Evolutionary conservation across 2,113 vertebrate species (phyloP), one percentile per base, ranked within the genome.

Genomic region (Nesogale talazaci): DNA sequence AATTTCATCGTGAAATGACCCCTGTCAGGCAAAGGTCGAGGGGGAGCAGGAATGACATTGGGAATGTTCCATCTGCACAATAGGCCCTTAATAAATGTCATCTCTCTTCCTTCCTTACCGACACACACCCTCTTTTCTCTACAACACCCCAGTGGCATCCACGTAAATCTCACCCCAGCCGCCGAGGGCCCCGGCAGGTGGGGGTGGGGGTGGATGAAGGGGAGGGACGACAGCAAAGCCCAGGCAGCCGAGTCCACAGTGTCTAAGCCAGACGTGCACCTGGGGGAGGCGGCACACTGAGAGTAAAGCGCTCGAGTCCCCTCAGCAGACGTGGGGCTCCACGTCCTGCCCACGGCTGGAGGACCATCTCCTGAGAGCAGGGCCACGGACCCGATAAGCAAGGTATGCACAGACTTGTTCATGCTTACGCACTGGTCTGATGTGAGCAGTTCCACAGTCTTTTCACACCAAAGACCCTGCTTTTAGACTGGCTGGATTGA

Each of bases 61-160:
- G 19, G 0, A 94, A 75, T 34, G 67, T 87, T 94, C 83, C 91
- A 34, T 69, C 65, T 69, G 16, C 82, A 96, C 95, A 96, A 92
- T 94, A 69, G 85, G 59, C 72, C 42, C 78, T 89, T 94, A 92
- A 91, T 82, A 72, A 88, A 90, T 94, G 91, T 82, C 70, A 63
- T n/a, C 29, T 96, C 93, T 94, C 95, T 96, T 96, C 96, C 96
- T 97, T 94, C 94, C 95, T 95, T 52, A 6, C 61, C 63, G 69
- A 83, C 23, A 85, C 94, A 96, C 87, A 42, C 91, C 96, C 94
- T 92, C 89, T 97, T 94, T 94, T 94, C 85, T 89, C 96, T 86
- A 84, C 72, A 84, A 82, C 84, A 69, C 38, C 36, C 85, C 83
- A 61, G 2, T 20, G 83, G 42, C 74, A 74, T 56, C 59, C 69